Evolutionary conservation across 92 coral and sea anemone genomes (phyloP).

Genomic region (Hydrozoanthus gracilis): DNA sequence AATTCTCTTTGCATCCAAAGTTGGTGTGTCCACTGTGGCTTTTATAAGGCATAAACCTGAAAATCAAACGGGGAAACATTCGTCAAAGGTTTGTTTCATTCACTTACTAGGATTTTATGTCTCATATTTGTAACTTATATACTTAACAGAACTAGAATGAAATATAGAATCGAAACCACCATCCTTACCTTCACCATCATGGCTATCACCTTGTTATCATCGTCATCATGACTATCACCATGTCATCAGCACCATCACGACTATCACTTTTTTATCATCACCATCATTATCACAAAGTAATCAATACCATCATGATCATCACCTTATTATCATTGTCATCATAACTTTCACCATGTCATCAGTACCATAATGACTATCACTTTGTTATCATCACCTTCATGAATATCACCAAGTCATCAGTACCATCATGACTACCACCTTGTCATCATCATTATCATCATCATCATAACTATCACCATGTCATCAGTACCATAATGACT

Average conservation of each 20-base stretch:
- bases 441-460: no score
- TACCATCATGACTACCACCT: no score
- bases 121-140: background rate
- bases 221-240: background rate
- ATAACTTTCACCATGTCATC: background rate
- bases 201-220: background rate
- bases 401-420: no score
- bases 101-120: background rate
- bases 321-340: background rate
- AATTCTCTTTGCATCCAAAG: conserved; percentile 52
- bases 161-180: background rate
- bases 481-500: no score
- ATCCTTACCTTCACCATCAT: background rate
- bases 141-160: background rate
- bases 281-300: background rate
- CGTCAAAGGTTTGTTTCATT: background rate
- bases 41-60: conserved; percentile 82
- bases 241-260: no score
- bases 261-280: no score
- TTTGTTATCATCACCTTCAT: no score
- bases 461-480: no score
- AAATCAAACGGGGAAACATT: conserved; percentile 7
- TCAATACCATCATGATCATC: background rate
- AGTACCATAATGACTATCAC: no score
- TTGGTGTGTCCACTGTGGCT: conserved; percentile 62